phyloP scores from a whole-genome alignment of 2,888 invertebrate genomes.

The Rosalia funebris region DNA sequence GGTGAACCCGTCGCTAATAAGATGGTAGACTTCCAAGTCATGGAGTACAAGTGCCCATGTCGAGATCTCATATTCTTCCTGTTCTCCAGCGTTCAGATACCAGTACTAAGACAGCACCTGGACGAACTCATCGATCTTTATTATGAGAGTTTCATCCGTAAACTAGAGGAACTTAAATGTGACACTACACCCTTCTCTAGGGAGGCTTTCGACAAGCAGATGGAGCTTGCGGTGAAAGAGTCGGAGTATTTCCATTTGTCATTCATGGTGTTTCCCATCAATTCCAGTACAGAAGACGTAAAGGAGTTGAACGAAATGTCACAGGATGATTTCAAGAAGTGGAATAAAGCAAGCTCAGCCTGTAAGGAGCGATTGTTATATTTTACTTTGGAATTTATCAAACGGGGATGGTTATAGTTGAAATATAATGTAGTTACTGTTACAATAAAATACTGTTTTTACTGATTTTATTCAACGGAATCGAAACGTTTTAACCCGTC shows the following conservation, averaged over 20 bases:
- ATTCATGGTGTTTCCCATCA: background rate
- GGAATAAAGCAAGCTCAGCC: background rate
- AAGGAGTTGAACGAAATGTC: background rate
- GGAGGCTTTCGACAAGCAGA: constrained; percentile 58
- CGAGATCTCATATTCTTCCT: constrained; percentile 68
- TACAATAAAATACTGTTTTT: too few species aligned
- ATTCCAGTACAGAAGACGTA: background rate
- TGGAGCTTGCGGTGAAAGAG: constrained; percentile 43
- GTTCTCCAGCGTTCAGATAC: constrained; percentile 64
- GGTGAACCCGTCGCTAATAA: constrained; percentile 46
- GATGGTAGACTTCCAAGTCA: constrained; percentile 69
- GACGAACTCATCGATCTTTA: constrained; percentile 65
- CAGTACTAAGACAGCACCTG: constrained; percentile 59
- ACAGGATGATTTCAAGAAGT: background rate
- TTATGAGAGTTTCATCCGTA: constrained; percentile 62
- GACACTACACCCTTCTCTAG: constrained; percentile 57
- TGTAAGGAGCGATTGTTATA: background rate
- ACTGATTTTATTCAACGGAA: too few species aligned
- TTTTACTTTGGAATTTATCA: constrained; percentile 1
- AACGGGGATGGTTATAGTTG: background rate
- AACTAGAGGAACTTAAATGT: constrained; percentile 54
- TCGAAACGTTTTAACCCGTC: too few species aligned
- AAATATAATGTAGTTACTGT: too few species aligned
- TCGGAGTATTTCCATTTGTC: background rate
- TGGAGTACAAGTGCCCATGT: constrained; percentile 65